phyloP scores from a whole-genome alignment of 1,140 invertebrate species.

The Theocolax elegans region DNA sequence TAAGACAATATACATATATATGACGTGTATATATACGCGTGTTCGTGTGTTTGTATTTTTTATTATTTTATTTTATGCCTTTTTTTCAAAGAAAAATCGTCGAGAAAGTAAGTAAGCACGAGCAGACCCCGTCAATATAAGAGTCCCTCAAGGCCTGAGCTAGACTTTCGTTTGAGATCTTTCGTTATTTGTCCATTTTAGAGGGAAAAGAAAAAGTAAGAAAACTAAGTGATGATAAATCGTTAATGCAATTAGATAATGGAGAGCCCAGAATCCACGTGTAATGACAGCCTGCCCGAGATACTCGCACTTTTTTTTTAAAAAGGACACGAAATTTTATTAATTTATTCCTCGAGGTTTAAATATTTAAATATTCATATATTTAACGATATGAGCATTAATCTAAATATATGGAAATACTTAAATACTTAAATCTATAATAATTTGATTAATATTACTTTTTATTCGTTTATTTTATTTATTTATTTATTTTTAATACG shows the following conservation, averaged over 20 bases:
- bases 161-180: conserved; percentile 57
- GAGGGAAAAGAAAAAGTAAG: conserved; percentile 10
- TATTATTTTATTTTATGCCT: conserved; percentile 33
- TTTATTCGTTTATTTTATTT: too few relatives aligned
- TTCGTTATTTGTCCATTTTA: conserved; percentile 5
- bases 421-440: conserved; percentile 31
- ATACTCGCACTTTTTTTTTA: conserved; percentile 30
- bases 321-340: conserved; percentile 26
- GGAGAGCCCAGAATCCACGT: conserved; percentile 28
- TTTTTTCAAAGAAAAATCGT: conserved; percentile 40
- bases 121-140: conserved; percentile 44
- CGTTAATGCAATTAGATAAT: too few relatives aligned
- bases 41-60: too few relatives aligned
- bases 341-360: conserved; percentile 16
- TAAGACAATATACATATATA: conserved; percentile 33
- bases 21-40: too few relatives aligned
- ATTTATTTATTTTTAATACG: conserved; percentile 34
- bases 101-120: conserved; percentile 54
- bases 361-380: conserved; percentile 31
- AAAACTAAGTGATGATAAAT: conserved; percentile 10
- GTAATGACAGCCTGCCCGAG: conserved; percentile 13
- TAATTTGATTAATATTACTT: conserved; percentile 13
- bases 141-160: conserved; percentile 55
- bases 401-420: conserved; percentile 21
- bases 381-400: too few relatives aligned